Base-by-base conservation (phyloP, 2,888 invertebrate species). In the Psococerastis gibbosa region DNA sequence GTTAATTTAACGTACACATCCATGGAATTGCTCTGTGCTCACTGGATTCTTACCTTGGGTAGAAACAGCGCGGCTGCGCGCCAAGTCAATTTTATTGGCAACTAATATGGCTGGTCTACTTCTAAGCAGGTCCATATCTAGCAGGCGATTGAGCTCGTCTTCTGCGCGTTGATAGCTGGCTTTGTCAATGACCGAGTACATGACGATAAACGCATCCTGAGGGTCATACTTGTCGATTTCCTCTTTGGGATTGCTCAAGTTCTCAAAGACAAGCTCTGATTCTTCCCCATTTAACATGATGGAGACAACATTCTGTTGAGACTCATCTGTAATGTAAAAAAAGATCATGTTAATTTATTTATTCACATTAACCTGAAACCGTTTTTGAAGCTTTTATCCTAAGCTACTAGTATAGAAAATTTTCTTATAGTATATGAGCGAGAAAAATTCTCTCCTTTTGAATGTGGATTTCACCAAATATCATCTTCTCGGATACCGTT, bases 281-380 rank as follows among this genome's bases (percentile, higher is more conserved):
- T 94, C 92, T 60, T 87, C 84, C 2, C 85, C 88, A 55, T 94
- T 91, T 56, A 94, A 69, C 71, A 89, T 79, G 52, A 94, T 85
- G 32, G 85, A 87, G 45, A 94, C 87, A 46, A 85, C 82, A 62
- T 87, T 80, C 54, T 87, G 82, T 43, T 75, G 71, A 47, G 77
- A 71, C 23, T 70, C 67, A 61, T 80, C 80, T 79, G 71, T 5
- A 67, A 49, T 13, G 35, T 17, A 22, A 43, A 6, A 17, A 23
- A 32, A 27, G 18, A 43, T 22, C 11, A n/a, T n/a, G n/a, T n/a
- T n/a, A n/a, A n/a, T n/a, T n/a, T n/a, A n/a, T n/a, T 16, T n/a
- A n/a, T n/a, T n/a, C n/a, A n/a, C n/a, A n/a, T n/a, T n/a, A n/a
- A n/a, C n/a, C n/a, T n/a, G n/a, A n/a, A n/a, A n/a, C n/a, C n/a